Percentiles rank a stretch among this genome's conserved stretches.
phyloP scores from a whole-genome alignment of 2,888 invertebrate genomes.

The Microctonus aethiopoides region DNA sequence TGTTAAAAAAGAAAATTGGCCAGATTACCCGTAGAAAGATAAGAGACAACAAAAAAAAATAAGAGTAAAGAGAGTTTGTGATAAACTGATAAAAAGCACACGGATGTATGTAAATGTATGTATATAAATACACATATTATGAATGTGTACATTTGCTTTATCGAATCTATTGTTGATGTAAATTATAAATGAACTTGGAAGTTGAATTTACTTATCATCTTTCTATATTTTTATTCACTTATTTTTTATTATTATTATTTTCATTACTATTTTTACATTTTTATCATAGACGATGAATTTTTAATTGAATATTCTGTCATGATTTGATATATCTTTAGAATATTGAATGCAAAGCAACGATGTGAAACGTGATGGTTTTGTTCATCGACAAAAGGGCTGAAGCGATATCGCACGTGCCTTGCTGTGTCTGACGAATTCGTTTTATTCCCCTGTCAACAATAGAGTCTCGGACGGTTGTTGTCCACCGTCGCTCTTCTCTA shows the following conservation, averaged over 20 bases:
- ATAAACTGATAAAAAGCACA: neutral
- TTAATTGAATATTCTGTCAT: neutral
- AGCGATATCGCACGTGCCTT: constrained; percentile 35
- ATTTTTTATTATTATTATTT: neutral
- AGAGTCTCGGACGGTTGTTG: constrained; percentile 33
- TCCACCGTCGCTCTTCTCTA: neutral
- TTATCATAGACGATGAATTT: neutral
- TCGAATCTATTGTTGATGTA: neutral
- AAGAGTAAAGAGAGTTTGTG: neutral
- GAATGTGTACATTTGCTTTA: neutral
- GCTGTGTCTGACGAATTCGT: constrained; percentile 37
- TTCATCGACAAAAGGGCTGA: constrained; percentile 37
- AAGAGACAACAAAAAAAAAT: neutral
- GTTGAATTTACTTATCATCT: neutral
- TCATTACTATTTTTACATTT: neutral
- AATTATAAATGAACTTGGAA: neutral
- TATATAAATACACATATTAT: neutral
- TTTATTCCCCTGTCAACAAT: constrained; percentile 39
- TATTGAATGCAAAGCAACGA: constrained; percentile 19
- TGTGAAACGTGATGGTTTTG: constrained; percentile 33
- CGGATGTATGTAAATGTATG: neutral
- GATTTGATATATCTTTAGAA: neutral
- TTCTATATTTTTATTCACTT: neutral
- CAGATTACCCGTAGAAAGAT: neutral
- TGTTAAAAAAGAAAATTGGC: constrained; percentile 2